A percentile compares a stretch with the other conserved stretches of the same genome.
phyloP scores from a whole-genome alignment of 2,797 vertebrate species.

The Potorous gilbertii region DNA sequence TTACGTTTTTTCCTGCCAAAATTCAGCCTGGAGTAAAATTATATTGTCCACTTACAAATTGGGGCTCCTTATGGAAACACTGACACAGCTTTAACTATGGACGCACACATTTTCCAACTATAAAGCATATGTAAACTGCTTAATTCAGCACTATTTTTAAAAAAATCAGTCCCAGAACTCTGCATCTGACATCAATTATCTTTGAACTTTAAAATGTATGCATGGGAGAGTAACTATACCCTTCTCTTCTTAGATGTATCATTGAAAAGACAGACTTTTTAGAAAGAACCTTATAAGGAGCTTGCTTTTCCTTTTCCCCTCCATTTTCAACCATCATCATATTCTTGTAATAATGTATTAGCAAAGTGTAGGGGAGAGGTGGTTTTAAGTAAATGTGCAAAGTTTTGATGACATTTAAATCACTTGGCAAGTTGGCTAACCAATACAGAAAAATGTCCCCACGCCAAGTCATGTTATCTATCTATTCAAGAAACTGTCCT shows the following conservation, averaged over 20 bases:
- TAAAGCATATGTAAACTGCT: constrained; percentile 75
- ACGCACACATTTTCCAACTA: constrained; percentile 81
- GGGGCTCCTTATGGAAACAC: constrained; percentile 82
- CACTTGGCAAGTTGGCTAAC: constrained; percentile 12
- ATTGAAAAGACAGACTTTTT: constrained; percentile 56
- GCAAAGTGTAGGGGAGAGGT: not conserved
- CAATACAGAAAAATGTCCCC: not conserved
- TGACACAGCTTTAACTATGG: constrained; percentile 75
- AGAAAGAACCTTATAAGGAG: constrained; percentile 40
- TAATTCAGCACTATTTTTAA: constrained; percentile 76
- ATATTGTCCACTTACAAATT: constrained; percentile 82
- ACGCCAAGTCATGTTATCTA: not conserved
- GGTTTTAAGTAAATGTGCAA: constrained; percentile 45
- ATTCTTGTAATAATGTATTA: constrained; percentile 15
- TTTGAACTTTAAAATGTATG: constrained; percentile 69
- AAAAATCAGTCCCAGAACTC: constrained; percentile 77
- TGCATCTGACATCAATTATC: constrained; percentile 80
- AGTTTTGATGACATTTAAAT: not conserved
- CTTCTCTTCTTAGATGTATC: constrained; percentile 44
- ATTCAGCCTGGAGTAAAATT: constrained; percentile 79
- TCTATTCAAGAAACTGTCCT: not conserved
- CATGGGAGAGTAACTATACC: constrained; percentile 50
- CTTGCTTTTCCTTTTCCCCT: constrained; percentile 37
- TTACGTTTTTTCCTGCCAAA: constrained; percentile 72
- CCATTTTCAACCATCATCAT: constrained; percentile 18